Percentiles rank a stretch among this genome's conserved stretches.
These are phyloP conservation scores for Miltochrista miniata DNA, from an alignment of 2,888 invertebrate genomes.

Conservation along the genomic window DNA sequence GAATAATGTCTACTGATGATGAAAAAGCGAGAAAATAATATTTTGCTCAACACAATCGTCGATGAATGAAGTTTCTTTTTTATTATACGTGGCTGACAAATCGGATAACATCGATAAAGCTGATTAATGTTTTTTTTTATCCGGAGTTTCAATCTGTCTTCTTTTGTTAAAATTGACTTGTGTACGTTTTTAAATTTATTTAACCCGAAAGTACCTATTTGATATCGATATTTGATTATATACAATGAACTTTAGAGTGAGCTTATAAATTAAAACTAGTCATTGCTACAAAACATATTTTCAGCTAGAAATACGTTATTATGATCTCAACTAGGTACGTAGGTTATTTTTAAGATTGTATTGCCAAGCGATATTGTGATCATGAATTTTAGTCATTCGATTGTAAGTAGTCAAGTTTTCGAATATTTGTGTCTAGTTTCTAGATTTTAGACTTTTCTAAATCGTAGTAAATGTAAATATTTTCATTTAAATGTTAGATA, in stretches of 20 bases:
- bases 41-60: too few relatives aligned
- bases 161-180: too few relatives aligned
- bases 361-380: constrained; percentile 82
- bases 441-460: constrained; percentile 32
- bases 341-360: constrained; percentile 58
- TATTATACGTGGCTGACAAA: too few relatives aligned
- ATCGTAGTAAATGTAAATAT: constrained; percentile 35
- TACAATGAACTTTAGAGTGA: constrained; percentile 28
- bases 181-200: too few relatives aligned
- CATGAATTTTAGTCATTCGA: constrained; percentile 49
- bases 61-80: too few relatives aligned
- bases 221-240: constrained; percentile 7
- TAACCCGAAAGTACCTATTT: neutral
- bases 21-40: too few relatives aligned
- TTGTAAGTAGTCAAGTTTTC: constrained; percentile 37
- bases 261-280: constrained; percentile 29
- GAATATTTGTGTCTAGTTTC: constrained; percentile 29
- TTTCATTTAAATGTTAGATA: constrained; percentile 21
- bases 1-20: too few relatives aligned
- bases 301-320: constrained; percentile 22
- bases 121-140: too few relatives aligned
- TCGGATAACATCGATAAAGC: too few relatives aligned
- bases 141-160: too few relatives aligned
- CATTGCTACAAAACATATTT: constrained; percentile 24
- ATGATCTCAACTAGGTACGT: constrained; percentile 54